These are phyloP conservation scores for Oncorhynchus gorbuscha DNA, from an alignment of 2,113 vertebrate species.

Conservation along the genomic window DNA sequence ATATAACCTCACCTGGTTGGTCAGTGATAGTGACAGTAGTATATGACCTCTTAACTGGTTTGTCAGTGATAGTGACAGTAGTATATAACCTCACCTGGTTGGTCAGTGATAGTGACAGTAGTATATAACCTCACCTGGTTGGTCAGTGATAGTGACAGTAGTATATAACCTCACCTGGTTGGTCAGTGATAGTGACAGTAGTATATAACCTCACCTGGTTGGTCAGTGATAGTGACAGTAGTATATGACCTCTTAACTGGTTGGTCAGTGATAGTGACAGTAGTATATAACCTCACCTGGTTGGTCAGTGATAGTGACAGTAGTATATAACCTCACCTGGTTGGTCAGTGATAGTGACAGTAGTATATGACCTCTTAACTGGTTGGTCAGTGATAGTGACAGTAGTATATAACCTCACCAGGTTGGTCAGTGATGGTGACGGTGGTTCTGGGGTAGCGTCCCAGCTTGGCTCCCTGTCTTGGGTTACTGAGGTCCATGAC, in stretches of 20 bases:
- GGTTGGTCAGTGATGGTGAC: constrained; percentile 82
- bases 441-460: constrained; percentile 82
- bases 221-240: constrained; percentile 70
- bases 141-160: constrained; percentile 81
- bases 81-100: constrained; percentile 63
- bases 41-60: constrained; percentile 34
- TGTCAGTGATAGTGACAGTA: constrained; percentile 70
- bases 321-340: no score
- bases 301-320: no score
- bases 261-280: constrained; percentile 81
- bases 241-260: constrained; percentile 62
- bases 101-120: constrained; percentile 84
- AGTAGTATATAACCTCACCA: constrained; percentile 62
- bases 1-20: constrained; percentile 30
- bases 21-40: constrained; percentile 68
- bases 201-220: constrained; percentile 17
- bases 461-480: constrained; percentile 85
- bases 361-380: constrained; percentile 58
- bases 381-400: constrained; percentile 72
- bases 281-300: no score
- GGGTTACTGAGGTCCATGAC: constrained; percentile 88
- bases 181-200: no score
- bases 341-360: constrained; percentile 72
- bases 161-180: no score
- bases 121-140: constrained; percentile 71